phyloP scores from a whole-genome alignment of 2,113 vertebrate genomes.

The Asarcornis scutulata region DNA sequence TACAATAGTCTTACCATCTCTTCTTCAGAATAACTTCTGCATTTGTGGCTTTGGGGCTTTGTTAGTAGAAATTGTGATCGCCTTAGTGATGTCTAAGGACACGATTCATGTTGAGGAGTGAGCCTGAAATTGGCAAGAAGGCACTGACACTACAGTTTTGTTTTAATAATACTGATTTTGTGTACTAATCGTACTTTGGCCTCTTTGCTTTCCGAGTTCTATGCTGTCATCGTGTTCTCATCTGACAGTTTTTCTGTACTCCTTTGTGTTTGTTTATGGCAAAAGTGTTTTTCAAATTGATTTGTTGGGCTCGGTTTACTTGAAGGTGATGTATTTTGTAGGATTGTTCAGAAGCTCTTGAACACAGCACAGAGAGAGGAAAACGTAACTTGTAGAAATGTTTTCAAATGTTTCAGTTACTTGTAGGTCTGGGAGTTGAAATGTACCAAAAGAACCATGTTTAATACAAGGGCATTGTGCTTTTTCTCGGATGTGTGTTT shows the following conservation, averaged over 20 bases:
- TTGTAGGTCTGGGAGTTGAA: neutral
- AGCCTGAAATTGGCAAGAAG: neutral
- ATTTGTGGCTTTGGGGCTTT: neutral
- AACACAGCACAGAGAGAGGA: neutral
- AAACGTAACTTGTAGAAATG: neutral
- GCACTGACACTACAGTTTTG: accelerated
- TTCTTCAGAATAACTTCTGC: neutral
- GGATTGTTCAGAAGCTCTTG: neutral
- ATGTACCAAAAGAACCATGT: neutral
- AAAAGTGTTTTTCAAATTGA: neutral
- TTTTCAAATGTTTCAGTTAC: neutral
- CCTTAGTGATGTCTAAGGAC: neutral
- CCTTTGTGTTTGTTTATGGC: neutral
- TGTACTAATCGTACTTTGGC: neutral
- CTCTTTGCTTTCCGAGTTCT: neutral
- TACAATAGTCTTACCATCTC: neutral
- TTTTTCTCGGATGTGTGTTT: neutral
- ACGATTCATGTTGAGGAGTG: neutral
- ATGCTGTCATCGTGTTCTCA: accelerated
- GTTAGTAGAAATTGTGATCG: neutral
- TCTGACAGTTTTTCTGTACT: neutral
- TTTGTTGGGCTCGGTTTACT: neutral
- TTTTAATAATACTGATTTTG: neutral
- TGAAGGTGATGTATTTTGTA: neutral
- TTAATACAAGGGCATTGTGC: neutral